Conservation (phyloP, 2,113 vertebrate species). For the Mesembrinibis cayennensis region DNA sequence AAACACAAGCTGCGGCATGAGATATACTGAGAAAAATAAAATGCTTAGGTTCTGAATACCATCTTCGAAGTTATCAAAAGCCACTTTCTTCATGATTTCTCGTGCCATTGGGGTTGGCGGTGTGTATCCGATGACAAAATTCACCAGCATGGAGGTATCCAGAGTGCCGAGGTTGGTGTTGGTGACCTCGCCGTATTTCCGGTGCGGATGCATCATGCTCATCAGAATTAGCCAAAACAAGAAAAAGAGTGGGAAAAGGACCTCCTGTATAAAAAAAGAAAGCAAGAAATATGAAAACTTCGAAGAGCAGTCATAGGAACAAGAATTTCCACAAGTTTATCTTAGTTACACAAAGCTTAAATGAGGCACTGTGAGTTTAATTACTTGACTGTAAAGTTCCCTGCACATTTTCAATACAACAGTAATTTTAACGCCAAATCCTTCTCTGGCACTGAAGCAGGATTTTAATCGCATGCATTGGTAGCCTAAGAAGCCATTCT, state of each 20-base stretch:
- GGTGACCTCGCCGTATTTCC: slow-evolving; percentile 60
- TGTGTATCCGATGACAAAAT: slow-evolving; percentile 71
- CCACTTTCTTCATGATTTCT: slow-evolving; percentile 74
- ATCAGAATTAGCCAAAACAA: slow-evolving; percentile 79
- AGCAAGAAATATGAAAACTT: background rate
- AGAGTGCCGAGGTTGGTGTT: slow-evolving; percentile 63
- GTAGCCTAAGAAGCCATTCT: background rate
- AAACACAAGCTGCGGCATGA: rapidly evolving
- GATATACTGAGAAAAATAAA: rapidly evolving
- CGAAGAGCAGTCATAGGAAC: background rate
- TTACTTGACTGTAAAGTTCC: background rate
- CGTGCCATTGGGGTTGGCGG: slow-evolving; percentile 49
- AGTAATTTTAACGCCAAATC: background rate
- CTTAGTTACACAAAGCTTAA: rapidly evolving
- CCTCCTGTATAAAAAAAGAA: slow-evolving; percentile 55
- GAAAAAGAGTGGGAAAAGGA: slow-evolving; percentile 79
- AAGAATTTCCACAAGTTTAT: background rate
- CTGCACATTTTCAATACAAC: background rate
- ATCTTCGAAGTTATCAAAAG: slow-evolving; percentile 68
- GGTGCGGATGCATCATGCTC: slow-evolving; percentile 80
- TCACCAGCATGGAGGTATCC: slow-evolving; percentile 59
- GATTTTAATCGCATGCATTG: background rate
- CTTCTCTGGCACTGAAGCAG: background rate
- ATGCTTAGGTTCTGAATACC: slow-evolving; percentile 38
- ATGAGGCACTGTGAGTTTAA: background rate